Conservation (phyloP, 1,140 invertebrate genomes). For the Anagrus nilaparvatae region DNA sequence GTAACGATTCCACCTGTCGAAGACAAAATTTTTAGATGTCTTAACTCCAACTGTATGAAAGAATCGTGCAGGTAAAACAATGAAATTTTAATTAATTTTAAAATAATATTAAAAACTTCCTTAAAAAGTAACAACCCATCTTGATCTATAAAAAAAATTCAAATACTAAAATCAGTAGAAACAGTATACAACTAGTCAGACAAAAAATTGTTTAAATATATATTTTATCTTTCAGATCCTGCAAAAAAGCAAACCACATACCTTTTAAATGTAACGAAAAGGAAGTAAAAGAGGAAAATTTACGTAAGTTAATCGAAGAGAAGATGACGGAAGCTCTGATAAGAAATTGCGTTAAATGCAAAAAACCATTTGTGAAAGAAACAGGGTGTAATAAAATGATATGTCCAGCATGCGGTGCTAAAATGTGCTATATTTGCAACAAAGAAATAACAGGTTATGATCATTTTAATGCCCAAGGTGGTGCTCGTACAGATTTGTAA, state of each 20-base stretch:
- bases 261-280: conserved; percentile 50
- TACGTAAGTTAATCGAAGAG: conserved; percentile 51
- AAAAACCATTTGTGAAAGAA: conserved; percentile 47
- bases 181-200: no score
- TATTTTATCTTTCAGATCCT: conserved; percentile 33
- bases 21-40: conserved; percentile 53
- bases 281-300: conserved; percentile 38
- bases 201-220: background rate
- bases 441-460: conserved; percentile 37
- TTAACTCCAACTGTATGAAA: conserved; percentile 54
- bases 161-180: no score
- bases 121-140: no score
- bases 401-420: conserved; percentile 53
- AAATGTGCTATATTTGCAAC: conserved; percentile 58
- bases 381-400: conserved; percentile 60
- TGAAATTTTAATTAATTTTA: background rate
- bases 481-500: no score
- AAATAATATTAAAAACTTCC: no score
- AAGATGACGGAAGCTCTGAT: conserved; percentile 54
- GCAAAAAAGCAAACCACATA: conserved; percentile 50
- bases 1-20: conserved; percentile 46
- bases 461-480: no score
- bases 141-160: no score
- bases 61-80: conserved; percentile 46
- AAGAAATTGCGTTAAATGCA: conserved; percentile 49